Evolutionary conservation across 53 echinoderm and acorn worm species (phyloP).

Genomic region (Holothuria leucospilota): DNA sequence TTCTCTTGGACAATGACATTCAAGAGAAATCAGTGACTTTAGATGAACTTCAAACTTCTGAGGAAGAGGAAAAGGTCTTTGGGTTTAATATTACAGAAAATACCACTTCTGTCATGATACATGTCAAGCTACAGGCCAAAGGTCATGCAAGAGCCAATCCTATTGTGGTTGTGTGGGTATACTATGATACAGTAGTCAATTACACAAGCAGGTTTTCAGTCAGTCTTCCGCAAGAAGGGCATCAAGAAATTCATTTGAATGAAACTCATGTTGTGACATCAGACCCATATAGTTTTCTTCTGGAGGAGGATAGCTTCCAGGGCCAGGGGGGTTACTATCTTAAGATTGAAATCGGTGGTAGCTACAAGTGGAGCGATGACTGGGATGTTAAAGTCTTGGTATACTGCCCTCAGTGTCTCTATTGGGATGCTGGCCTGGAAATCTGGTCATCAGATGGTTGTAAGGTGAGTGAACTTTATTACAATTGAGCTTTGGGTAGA

Average conservation of each 20-base stretch:
- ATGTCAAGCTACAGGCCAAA: background rate
- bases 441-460: conserved; percentile 78
- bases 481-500: too few species aligned
- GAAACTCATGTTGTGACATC: conserved; percentile 51
- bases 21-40: conserved; percentile 8
- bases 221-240: background rate
- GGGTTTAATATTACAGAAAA: conserved; percentile 43
- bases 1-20: conserved; percentile 63
- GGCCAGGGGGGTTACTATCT: conserved; percentile 55
- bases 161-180: background rate
- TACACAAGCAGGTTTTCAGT: background rate
- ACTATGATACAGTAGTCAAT: background rate
- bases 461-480: conserved; percentile 52
- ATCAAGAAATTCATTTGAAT: conserved; percentile 47
- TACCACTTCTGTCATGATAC: conserved; percentile 1
- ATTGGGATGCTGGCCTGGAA: conserved; percentile 75
- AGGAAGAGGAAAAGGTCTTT: conserved; percentile 12
- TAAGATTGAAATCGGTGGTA: conserved; percentile 43
- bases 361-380: conserved; percentile 11
- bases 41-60: background rate
- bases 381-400: conserved; percentile 52
- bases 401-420: conserved; percentile 76
- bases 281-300: conserved; percentile 62
- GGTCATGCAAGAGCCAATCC: background rate
- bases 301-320: conserved; percentile 43